A percentile compares a stretch with the other conserved stretches of the same genome.
Evolutionary conservation across 2,113 vertebrate species (phyloP).

Genomic region (Trogon melanurus): DNA sequence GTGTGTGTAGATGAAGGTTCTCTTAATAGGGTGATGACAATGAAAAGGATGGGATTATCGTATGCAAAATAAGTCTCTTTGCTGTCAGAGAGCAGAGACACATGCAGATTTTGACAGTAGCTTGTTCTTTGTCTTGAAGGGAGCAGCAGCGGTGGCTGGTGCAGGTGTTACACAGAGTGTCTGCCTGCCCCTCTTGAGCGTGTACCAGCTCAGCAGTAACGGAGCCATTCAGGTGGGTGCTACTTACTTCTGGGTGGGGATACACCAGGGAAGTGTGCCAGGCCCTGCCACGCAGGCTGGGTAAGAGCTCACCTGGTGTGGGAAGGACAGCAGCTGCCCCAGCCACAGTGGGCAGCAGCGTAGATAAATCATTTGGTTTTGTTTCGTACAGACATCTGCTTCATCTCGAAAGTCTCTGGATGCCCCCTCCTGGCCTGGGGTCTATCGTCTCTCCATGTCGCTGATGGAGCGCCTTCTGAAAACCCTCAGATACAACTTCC

Average conservation of each 20-base stretch:
- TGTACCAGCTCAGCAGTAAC: conserved; percentile 89
- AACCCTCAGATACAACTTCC: conserved; percentile 94
- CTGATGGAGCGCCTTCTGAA: conserved; percentile 95
- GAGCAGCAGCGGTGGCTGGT: conserved; percentile 91
- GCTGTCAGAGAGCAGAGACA: neutral
- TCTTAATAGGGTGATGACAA: neutral
- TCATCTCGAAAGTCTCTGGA: conserved; percentile 90
- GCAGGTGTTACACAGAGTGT: conserved; percentile 93
- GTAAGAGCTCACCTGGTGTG: neutral
- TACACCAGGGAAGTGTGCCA: neutral
- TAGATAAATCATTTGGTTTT: rapidly evolving
- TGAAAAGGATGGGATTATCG: neutral
- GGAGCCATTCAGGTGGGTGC: conserved; percentile 86
- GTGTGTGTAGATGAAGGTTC: neutral
- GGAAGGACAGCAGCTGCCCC: neutral
- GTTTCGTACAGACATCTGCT: conserved; percentile 59
- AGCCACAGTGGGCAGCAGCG: neutral
- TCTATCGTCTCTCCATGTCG: conserved; percentile 93
- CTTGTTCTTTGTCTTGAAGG: conserved; percentile 71
- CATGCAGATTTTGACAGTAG: neutral
- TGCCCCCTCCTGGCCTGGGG: conserved; percentile 91
- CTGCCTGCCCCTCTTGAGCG: conserved; percentile 92
- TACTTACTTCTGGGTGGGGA: neutral
- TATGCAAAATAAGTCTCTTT: neutral
- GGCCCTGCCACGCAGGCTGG: neutral